Evolutionary conservation across 2,797 vertebrate genomes (phyloP), one percentile per base, ranked within the genome.

Genomic region (Syncerus caffer): DNA sequence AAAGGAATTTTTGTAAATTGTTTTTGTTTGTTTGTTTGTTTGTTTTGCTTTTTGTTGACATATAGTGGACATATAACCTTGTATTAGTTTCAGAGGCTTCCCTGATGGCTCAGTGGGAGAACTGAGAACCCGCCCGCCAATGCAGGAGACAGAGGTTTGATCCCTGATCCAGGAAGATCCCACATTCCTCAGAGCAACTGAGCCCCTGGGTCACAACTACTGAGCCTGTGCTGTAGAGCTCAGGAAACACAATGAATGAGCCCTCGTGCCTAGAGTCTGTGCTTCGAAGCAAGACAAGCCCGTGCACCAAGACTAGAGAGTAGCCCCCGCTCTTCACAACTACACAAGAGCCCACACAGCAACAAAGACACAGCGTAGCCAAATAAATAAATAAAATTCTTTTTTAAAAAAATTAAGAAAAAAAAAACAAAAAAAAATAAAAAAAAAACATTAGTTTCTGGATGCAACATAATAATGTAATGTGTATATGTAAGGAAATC

Each of bases 261-360:
- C 58, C 58, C 58, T 27, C 6, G 21, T 7, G 21, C 38, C 71
- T 74, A 25, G 6, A 42, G 21, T 25, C 71, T 14, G 71, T 42
- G 71, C 21, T 74, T 23, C 14, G 1, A 38, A 42, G 21, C 21
- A 6, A 25, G 12, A 74, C 34, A 42, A 25, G 38, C 12, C 3
- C 12, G 0, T 7, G 12, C 21, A 42, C 34, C 38, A 25, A 3
- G 42, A 3, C 38, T 25, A 25, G 71, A 74, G 71, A 25, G 6
- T 14, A 25, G 21, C 38, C 21, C 34, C 38, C 0, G 2, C n/a
- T 12, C 64, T 25, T 34, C 1, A 3, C 71, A 42, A 2, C 71
- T 14, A 25, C 21, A 25, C 38, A 42, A 42, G 21, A 74, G 23
- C 71, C 19, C 38, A 4, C 21, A 74, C 21, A 14, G 64, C 34